Base-by-base conservation (phyloP, 2,888 invertebrate genomes). In the Athrips mouffetella region DNA sequence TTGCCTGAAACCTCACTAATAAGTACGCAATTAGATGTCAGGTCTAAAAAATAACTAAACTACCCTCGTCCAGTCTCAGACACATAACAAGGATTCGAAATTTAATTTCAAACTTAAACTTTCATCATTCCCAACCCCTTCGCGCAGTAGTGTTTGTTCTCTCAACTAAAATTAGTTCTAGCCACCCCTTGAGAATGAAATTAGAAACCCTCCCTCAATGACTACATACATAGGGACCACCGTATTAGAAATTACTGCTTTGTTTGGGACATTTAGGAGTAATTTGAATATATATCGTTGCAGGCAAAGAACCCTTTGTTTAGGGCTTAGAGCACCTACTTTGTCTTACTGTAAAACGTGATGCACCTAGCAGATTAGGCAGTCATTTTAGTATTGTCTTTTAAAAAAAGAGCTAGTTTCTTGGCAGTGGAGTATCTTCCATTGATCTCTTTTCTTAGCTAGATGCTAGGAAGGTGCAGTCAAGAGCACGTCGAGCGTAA, bases 141-240 rank as follows among this genome's bases (percentile, higher is more conserved):
- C 21, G 37, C 8, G 37, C 13, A 21, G n/a, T 42, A 25, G 44
- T 71, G 62, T 82, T 80, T 79, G 79, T 72, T 75, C 74, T 63
- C 58, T n/a, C 67, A 73, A 80, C 82, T 81, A 76, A 78, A 81
- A 83, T 83, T 81, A 80, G 80, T 83, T 80, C 76, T 59, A 62
- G 60, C 57, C 67, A 69, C 75, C 79, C 80, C 76, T 72, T 65
- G 58, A 60, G 63, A 72, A 77, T 73, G 65, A 70, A 80, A 77
- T 82, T 79, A 75, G 66, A 37, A 18, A 70, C 59, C 55, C 58
- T 69, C 70, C 69, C 62, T 53, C 11, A 37, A 37, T 37, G 37
- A 11, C 11, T n/a, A 37, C 20, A 35, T 35, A 37, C 20, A 35
- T 35, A 35, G 37, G 37, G 37, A 16, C 16, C 16, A 37, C 20